A percentile compares a stretch with the other conserved stretches of the same genome.
phyloP scores from a whole-genome alignment of 2,888 invertebrate genomes.

The Helobdella robusta region DNA sequence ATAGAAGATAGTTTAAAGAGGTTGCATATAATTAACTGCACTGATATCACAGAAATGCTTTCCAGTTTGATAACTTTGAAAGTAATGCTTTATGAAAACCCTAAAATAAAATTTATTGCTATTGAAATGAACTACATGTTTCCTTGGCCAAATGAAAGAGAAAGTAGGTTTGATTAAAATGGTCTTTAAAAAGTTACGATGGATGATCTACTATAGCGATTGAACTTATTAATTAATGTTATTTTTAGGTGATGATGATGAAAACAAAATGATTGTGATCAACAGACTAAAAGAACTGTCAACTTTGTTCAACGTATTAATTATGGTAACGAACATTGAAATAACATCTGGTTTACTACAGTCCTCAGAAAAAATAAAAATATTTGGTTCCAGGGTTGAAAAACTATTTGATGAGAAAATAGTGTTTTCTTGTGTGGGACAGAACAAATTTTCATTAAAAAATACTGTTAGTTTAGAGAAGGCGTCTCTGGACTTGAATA shows the following conservation, averaged over 20 bases:
- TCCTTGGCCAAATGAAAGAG: not conserved
- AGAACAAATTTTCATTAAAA: not conserved
- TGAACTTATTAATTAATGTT: too few species aligned
- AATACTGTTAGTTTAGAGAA: too few species aligned
- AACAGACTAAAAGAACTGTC: too few species aligned
- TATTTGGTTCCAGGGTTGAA: slow-evolving; percentile 2
- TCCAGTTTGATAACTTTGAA: slow-evolving; percentile 4
- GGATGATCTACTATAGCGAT: too few species aligned
- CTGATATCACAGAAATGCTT: not conserved
- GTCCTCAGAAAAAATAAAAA: not conserved
- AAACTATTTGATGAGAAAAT: not conserved
- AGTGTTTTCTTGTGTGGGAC: not conserved
- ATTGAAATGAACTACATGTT: not conserved
- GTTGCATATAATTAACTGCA: slow-evolving; percentile 10
- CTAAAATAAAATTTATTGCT: not conserved
- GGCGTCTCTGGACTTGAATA: too few species aligned
- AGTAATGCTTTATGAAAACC: not conserved
- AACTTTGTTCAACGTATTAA: too few species aligned
- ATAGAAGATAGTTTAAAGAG: slow-evolving; percentile 3
- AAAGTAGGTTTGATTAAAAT: slow-evolving; percentile 2
- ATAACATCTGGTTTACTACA: too few species aligned
- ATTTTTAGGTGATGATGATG: too few species aligned
- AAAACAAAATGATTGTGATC: too few species aligned
- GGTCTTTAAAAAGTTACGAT: not conserved
- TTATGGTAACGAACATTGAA: too few species aligned